Evolutionary conservation across 2,113 vertebrate genomes (phyloP).

Genomic region (Gallinago media): DNA sequence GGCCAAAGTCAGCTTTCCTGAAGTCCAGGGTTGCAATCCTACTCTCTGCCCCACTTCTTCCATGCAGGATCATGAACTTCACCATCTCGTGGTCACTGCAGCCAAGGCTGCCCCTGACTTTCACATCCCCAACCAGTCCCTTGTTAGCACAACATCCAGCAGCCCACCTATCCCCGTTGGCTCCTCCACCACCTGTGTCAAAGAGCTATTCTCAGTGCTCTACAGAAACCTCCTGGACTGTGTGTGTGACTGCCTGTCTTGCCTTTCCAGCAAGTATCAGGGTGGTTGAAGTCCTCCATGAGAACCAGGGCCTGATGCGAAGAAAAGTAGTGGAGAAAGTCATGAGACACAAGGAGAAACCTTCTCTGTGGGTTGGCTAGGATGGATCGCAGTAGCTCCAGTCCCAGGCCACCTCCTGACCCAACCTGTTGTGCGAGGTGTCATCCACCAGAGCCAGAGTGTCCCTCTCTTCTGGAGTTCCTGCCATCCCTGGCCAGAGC

Average conservation of each 20-base stretch:
- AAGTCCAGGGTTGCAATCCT: not conserved
- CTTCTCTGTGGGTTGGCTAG: not conserved
- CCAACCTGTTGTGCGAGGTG: not conserved
- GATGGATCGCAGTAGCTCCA: accelerated
- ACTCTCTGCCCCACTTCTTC: not conserved
- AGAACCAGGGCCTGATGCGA: not conserved
- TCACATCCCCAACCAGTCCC: no score
- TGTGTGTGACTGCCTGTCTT: not conserved
- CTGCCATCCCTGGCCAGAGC: not conserved
- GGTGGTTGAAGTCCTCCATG: not conserved
- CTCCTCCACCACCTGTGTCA: not conserved
- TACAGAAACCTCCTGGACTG: not conserved
- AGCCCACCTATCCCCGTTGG: not conserved
- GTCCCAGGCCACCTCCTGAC: not conserved
- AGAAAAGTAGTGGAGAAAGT: not conserved
- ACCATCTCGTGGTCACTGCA: not conserved
- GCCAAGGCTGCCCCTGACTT: not conserved
- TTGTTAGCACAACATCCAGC: not conserved
- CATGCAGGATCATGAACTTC: not conserved
- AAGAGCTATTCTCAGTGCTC: not conserved
- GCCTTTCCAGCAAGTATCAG: not conserved
- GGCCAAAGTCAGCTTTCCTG: not conserved
- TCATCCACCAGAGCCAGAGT: not conserved
- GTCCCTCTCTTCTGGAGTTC: not conserved
- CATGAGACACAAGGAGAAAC: not conserved